Conservation (phyloP, 2,113 vertebrate genomes). For the Oryzias woworae region DNA sequence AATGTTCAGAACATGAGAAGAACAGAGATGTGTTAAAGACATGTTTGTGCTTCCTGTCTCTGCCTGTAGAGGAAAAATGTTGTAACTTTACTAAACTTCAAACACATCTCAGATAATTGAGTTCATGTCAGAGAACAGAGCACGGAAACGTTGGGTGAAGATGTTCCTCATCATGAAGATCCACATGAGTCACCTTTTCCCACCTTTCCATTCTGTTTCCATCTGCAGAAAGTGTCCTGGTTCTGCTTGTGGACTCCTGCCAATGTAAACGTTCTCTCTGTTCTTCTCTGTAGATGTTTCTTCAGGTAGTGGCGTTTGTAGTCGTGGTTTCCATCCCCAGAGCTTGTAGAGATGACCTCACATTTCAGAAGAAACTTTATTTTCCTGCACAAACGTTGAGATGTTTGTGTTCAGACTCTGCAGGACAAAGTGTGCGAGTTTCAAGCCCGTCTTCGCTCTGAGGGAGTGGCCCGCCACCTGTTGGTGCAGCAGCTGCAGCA, state of each 20-base stretch:
- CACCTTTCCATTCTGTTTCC: neutral
- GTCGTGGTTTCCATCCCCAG: neutral
- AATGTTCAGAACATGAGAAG: too few species aligned
- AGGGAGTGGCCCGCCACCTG: conserved; percentile 65
- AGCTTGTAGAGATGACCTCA: neutral
- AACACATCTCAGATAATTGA: too few species aligned
- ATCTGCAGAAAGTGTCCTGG: conserved; percentile 65
- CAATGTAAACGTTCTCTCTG: conserved; percentile 54
- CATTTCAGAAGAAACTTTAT: neutral
- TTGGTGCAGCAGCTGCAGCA: conserved; percentile 48
- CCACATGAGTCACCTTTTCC: neutral
- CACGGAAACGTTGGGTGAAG: too few species aligned
- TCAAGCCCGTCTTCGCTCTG: conserved; percentile 73
- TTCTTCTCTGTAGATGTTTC: neutral
- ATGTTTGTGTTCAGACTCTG: conserved; percentile 69
- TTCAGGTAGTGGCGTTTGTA: neutral
- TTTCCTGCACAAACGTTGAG: neutral
- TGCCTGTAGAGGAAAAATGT: too few species aligned
- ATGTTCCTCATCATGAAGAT: too few species aligned
- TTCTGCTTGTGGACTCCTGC: conserved; percentile 60
- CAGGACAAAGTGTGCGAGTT: conserved; percentile 75
- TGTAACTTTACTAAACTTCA: too few species aligned
- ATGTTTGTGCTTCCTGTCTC: too few species aligned
- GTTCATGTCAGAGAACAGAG: too few species aligned
- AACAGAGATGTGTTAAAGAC: too few species aligned